Evolutionary conservation across 2,113 vertebrate species (phyloP).

Genomic region (Mus musculus): GRCm39 chr13:111276001-111276500

Average conservation of each 20-base stretch:
- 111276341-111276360: neutral
- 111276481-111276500: neutral
- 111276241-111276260: neutral
- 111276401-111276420: neutral
- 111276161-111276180: slow-evolving; percentile 9
- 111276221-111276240: neutral
- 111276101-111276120: neutral
- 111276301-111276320: neutral
- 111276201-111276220: slow-evolving; percentile 8
- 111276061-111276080: neutral
- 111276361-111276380: neutral
- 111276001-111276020: neutral
- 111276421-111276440: neutral
- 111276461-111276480: neutral
- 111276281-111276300: neutral
- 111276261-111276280: neutral
- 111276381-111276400: slow-evolving; percentile 9
- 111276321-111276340: neutral
- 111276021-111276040: neutral
- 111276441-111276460: neutral
- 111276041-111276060: neutral
- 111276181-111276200: slow-evolving; percentile 13
- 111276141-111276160: neutral
- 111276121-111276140: neutral
- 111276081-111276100: neutral